A percentile compares a stretch with the other conserved stretches of the same genome.
These are phyloP conservation scores for Phacellophora camtschatica DNA, from an alignment of 30 jellyfish, hydroid and myxozoan species.

Conservation along the genomic window DNA sequence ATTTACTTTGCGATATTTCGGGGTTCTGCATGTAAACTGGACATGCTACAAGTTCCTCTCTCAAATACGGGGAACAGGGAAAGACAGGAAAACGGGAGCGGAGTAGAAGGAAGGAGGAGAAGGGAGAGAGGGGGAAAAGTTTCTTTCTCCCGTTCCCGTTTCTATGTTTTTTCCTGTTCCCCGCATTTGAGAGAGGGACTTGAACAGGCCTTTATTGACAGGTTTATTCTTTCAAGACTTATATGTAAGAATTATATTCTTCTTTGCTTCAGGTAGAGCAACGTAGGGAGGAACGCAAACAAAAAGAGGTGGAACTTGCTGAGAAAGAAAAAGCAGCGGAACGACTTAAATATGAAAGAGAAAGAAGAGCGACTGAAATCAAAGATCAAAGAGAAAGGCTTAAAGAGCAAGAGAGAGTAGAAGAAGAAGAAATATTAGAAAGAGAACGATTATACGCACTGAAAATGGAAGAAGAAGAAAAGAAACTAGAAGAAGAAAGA, in stretches of 20 bases:
- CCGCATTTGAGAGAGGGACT: no score
- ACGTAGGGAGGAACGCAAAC: conserved; percentile 70
- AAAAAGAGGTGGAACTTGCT: conserved; percentile 55
- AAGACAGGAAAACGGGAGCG: no score
- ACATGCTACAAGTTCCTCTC: no score
- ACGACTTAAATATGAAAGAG: conserved; percentile 25
- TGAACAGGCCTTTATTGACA: no score
- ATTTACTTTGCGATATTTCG: no score
- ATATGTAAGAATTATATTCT: background rate
- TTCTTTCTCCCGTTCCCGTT: no score
- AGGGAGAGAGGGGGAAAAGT: no score
- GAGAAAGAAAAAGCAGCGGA: conserved; percentile 54
- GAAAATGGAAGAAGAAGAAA: conserved; percentile 55
- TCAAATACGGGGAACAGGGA: no score
- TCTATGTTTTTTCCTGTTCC: no score
- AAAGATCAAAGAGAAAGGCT: conserved; percentile 34
- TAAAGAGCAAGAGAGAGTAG: conserved; percentile 25
- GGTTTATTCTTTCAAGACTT: no score
- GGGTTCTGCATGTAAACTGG: no score
- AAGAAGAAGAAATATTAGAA: conserved; percentile 33
- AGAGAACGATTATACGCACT: conserved; percentile 7
- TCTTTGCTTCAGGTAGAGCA: conserved; percentile 45
- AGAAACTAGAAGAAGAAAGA: conserved; percentile 59
- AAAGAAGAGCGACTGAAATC: conserved; percentile 41
- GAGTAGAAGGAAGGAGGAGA: no score